phyloP scores from a whole-genome alignment of 1,140 invertebrate species.

The Drosophila arawakana region DNA sequence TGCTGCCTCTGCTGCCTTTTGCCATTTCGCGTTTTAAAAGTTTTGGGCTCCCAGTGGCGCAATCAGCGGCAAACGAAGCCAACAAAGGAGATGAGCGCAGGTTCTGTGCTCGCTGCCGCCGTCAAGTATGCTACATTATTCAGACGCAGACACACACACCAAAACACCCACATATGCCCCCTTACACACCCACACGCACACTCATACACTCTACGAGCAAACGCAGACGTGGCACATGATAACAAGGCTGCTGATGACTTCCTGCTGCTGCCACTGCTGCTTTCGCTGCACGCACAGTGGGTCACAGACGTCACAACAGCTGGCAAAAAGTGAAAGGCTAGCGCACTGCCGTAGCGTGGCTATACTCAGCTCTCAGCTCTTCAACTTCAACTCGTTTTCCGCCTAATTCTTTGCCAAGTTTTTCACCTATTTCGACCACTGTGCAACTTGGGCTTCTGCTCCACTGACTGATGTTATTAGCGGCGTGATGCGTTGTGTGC shows the following conservation, averaged over 20 bases:
- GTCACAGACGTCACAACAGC: too few species aligned
- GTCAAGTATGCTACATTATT: slow-evolving; percentile 78
- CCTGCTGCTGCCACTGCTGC: slow-evolving; percentile 46
- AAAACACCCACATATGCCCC: too few species aligned
- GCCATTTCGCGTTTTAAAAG: slow-evolving; percentile 75
- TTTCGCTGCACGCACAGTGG: slow-evolving; percentile 8
- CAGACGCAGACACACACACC: slow-evolving; percentile 39
- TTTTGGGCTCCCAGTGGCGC: slow-evolving; percentile 71
- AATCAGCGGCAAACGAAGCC: slow-evolving; percentile 71
- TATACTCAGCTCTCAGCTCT: too few species aligned
- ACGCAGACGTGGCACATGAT: slow-evolving; percentile 52
- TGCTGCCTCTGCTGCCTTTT: slow-evolving; percentile 42
- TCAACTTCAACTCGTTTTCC: too few species aligned
- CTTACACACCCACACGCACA: slow-evolving; percentile 5
- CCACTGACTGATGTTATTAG: slow-evolving; percentile 42
- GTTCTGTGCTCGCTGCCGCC: slow-evolving; percentile 49
- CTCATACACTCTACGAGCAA: slow-evolving; percentile 4
- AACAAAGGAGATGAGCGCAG: slow-evolving; percentile 54
- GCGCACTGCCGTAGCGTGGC: too few species aligned
- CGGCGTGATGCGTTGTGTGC: slow-evolving; percentile 7
- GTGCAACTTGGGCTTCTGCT: slow-evolving; percentile 38
- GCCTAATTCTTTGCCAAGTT: too few species aligned
- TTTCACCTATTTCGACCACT: too few species aligned
- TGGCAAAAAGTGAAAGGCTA: too few species aligned
- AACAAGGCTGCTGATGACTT: slow-evolving; percentile 81